Conservation (phyloP, 2,113 vertebrate genomes). For the Sylvilagus bachmani region DNA sequence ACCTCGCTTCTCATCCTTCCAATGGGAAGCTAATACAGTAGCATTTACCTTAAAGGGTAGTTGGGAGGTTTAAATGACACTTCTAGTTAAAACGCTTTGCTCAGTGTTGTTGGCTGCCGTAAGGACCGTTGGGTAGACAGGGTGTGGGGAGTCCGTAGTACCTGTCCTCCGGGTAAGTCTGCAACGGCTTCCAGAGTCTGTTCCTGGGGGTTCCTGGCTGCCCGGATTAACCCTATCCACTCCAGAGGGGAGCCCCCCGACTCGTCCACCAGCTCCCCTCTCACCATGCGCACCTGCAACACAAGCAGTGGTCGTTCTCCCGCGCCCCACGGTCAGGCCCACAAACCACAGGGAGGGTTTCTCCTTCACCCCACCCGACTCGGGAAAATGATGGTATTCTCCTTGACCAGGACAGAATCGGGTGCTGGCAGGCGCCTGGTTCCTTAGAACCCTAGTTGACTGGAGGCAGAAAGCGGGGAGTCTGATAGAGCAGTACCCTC, state of each 20-base stretch:
- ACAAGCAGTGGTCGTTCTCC: constrained; percentile 74
- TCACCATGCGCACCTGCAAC: constrained; percentile 94
- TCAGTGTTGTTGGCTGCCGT: neutral
- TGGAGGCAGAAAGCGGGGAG: neutral
- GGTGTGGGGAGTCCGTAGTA: constrained; percentile 80
- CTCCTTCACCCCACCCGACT: neutral
- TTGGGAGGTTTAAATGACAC: neutral
- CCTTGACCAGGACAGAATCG: neutral
- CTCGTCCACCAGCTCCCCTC: constrained; percentile 97
- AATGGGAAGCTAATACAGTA: neutral
- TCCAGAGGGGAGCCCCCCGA: constrained; percentile 93
- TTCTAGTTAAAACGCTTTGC: constrained; percentile 31
- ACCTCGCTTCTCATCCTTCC: constrained; percentile 10
- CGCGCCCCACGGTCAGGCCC: neutral
- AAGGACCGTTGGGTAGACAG: neutral
- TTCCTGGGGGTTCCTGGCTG: constrained; percentile 96
- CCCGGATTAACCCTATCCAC: constrained; percentile 98
- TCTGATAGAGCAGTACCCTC: fast-evolving
- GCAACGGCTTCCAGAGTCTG: constrained; percentile 97
- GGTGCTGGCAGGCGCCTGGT: neutral
- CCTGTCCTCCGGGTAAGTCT: constrained; percentile 98
- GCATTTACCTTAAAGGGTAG: neutral
- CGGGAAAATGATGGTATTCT: neutral
- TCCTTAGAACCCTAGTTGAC: neutral
- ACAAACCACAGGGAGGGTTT: constrained; percentile 6